Evolutionary conservation across 2,113 vertebrate species (phyloP).

Genomic region (Eonycteris spelaea): DNA sequence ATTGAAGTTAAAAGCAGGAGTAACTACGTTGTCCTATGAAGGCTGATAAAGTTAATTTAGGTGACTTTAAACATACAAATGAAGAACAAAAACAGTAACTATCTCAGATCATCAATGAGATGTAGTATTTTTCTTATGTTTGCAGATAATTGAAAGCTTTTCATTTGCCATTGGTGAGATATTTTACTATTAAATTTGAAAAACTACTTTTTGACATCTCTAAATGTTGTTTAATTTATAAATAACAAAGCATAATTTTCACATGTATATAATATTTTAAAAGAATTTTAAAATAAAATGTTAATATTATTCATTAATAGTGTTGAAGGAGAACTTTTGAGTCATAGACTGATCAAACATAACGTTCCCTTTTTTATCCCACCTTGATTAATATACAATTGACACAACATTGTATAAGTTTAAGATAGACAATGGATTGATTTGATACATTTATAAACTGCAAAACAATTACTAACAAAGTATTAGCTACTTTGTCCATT

Average conservation of each 20-base stretch:
- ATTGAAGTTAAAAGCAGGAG: conserved; percentile 3
- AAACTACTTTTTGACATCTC: neutral
- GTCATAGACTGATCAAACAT: neutral
- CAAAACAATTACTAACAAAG: neutral
- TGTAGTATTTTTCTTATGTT: neutral
- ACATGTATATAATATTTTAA: neutral
- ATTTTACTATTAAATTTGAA: conserved; percentile 1
- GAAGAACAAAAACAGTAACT: neutral
- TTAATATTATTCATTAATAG: neutral
- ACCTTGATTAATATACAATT: neutral
- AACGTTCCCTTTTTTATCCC: neutral
- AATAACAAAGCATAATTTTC: neutral
- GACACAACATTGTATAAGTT: neutral
- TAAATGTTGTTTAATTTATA: conserved; percentile 24
- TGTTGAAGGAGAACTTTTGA: neutral
- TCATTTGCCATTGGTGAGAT: neutral
- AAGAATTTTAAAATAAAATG: neutral
- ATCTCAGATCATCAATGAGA: neutral
- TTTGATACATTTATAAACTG: neutral
- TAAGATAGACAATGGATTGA: neutral
- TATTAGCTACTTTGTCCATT: neutral
- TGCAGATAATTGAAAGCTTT: neutral
- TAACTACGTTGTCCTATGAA: neutral
- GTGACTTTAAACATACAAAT: neutral
- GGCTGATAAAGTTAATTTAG: neutral